Conservation (phyloP, 1,140 invertebrate genomes). For the Conopomorpha cramerella region DNA sequence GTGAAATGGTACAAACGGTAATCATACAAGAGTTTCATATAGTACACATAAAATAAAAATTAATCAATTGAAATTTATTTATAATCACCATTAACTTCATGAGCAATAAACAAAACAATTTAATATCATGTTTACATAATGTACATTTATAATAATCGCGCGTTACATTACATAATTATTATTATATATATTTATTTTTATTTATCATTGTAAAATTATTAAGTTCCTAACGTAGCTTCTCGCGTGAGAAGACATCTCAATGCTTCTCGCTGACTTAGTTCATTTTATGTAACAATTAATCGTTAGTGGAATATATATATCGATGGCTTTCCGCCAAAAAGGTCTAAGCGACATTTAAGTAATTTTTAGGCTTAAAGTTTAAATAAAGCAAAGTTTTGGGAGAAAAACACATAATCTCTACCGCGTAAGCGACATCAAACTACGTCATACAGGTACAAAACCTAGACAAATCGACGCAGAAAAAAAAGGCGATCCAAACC, state of each 20-base stretch:
- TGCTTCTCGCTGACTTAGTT: conserved; percentile 15
- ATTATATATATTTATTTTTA: conserved; percentile 30
- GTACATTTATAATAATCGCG: background rate
- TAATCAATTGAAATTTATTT: background rate
- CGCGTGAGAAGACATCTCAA: conserved; percentile 27
- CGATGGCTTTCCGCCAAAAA: no score
- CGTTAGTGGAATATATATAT: conserved; percentile 11
- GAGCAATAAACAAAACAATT: no score
- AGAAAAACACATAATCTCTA: no score
- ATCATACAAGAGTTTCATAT: no score
- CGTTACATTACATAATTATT: conserved; percentile 16
- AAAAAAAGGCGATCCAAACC: no score
- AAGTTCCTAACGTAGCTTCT: conserved; percentile 56
- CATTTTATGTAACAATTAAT: conserved; percentile 15
- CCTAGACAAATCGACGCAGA: no score
- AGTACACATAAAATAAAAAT: no score
- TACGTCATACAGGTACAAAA: no score
- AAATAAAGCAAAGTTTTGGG: no score
- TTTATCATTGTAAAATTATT: conserved; percentile 49
- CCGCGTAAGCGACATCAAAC: no score
- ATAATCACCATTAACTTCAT: background rate
- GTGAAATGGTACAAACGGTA: background rate
- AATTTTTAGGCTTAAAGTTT: no score
- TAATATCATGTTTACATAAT: background rate
- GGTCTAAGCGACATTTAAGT: no score